A percentile compares a stretch with the other conserved stretches of the same genome.
These are phyloP conservation scores for Trichosurus vulpecula DNA, from an alignment of 2,797 vertebrate genomes.

Conservation along the genomic window DNA sequence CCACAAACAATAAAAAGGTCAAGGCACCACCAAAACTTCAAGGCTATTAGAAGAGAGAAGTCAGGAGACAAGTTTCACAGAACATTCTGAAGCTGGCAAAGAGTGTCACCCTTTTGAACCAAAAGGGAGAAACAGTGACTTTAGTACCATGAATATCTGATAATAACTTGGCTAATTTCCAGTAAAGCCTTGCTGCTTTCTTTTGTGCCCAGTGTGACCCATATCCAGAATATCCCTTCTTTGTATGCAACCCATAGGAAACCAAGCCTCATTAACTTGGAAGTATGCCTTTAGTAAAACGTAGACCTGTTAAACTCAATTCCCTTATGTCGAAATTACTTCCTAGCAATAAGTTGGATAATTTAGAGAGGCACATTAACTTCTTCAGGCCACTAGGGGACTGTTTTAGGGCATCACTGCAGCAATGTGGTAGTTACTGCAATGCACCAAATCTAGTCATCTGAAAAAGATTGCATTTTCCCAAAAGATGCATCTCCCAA, in stretches of 20 bases:
- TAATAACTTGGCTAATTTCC: background rate
- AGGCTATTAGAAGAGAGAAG: background rate
- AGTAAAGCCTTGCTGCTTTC: background rate
- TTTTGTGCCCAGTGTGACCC: background rate
- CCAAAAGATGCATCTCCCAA: background rate
- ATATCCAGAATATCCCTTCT: background rate
- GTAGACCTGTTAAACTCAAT: background rate
- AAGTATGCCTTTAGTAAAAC: background rate
- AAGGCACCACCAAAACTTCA: background rate
- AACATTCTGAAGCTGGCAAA: background rate
- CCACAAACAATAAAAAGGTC: background rate
- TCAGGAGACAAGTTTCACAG: background rate
- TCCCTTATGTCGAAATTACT: background rate
- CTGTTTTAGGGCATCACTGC: background rate
- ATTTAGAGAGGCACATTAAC: background rate
- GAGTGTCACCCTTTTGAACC: background rate
- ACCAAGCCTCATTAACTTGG: conserved; percentile 1
- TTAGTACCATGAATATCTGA: background rate
- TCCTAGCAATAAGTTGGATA: background rate
- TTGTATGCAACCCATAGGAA: background rate
- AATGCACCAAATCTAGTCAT: background rate
- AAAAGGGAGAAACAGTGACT: background rate
- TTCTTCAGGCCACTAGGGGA: background rate
- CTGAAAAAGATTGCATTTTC: background rate
- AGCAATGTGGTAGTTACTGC: background rate